Percentiles rank a stretch among this genome's conserved stretches.
Evolutionary conservation across 2,113 vertebrate genomes (phyloP).

Genomic region (Pseudopodoces humilis): DNA sequence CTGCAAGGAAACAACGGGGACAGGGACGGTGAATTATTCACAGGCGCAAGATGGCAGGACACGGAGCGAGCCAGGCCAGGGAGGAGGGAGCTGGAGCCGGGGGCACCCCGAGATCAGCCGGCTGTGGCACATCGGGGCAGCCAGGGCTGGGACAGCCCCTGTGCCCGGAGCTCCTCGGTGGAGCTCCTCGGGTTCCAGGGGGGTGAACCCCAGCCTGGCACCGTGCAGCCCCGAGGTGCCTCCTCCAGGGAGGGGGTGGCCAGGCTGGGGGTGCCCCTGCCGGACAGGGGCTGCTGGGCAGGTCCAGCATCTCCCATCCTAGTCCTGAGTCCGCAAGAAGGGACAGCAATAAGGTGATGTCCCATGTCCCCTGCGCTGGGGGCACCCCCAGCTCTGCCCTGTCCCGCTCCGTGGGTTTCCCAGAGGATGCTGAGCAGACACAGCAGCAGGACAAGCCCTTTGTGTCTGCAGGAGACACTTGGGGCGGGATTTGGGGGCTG

Average conservation of each 20-base stretch:
- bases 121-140: fast-evolving
- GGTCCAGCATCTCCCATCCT: background rate
- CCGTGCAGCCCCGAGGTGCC: background rate
- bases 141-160: fast-evolving
- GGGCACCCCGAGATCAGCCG: background rate
- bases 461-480: background rate
- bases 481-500: background rate
- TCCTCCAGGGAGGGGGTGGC: background rate
- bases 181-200: fast-evolving
- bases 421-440: background rate
- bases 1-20: conserved; percentile 56
- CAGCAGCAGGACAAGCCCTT: background rate
- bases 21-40: conserved; percentile 59
- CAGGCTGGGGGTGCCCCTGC: fast-evolving
- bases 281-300: fast-evolving
- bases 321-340: fast-evolving
- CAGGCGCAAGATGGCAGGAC: conserved; percentile 29
- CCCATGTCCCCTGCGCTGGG: fast-evolving
- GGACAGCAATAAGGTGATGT: too few relatives aligned
- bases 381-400: too few relatives aligned
- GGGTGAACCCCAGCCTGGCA: background rate
- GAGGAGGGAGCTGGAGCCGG: background rate
- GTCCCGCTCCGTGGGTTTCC: fast-evolving
- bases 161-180: background rate
- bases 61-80: background rate